Evolutionary conservation across 2,797 vertebrate species (phyloP), one percentile per base, ranked within the genome.

Genomic region (Hydrophis major): DNA sequence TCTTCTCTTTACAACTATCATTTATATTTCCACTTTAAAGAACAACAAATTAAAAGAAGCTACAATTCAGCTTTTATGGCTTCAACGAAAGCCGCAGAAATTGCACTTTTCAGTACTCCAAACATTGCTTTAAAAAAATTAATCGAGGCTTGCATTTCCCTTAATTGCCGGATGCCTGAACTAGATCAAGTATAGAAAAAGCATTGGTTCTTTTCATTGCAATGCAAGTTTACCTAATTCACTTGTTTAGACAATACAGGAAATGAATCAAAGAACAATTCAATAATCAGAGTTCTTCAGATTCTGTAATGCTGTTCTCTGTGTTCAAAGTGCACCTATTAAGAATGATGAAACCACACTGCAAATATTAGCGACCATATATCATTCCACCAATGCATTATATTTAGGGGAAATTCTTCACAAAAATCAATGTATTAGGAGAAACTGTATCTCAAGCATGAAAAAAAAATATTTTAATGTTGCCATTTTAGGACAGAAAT

Each of bases 1-100:
- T 91, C 87, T 27, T 95, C 95, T 93, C 27, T 87, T 94, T 92
- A 63, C 92, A 32, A 66, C 59, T 94, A 11, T 20, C 10, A 22
- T 47, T 55, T 91, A 91, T 83, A 95, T 94, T 12, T 20, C 8
- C 4, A 93, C 8, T 92, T 66, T 0, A 3, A 53, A 50, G 22
- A 42, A 10, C 74, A 42, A 25, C 20, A 10, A 94, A 95, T 11
- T 1, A 93, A 14, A 91, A 16, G 56, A 94, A 1, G 1, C 89
- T 14, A 12, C 37, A 93, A 95, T 93, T 86, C 92, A 91, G 59
- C 8, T 89, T 86, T 94, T 55, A 94, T 37, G 53, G 32, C 78
- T 60, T 92, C 2, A 78, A 20, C 91, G 87, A 78, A 94, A 78
- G 4, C 2, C 22, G n/a, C 32, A 55, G 22, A n/a, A 63, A 47